Evolutionary conservation across 2,888 invertebrate genomes (phyloP), one percentile per base, ranked within the genome.

Genomic region (Polia nebulosa): DNA sequence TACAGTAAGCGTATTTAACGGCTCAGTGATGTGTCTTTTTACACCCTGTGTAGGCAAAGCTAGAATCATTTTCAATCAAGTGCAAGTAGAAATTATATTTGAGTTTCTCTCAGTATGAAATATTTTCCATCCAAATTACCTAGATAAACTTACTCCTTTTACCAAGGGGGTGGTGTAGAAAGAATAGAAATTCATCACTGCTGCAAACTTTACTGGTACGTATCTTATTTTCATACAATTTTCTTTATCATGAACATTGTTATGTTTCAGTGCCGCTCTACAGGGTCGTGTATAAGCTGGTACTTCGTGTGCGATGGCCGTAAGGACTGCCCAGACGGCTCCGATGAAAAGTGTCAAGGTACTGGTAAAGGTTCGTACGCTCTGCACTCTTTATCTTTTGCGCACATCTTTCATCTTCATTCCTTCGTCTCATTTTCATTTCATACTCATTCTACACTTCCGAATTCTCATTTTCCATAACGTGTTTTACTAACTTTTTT

Each of bases 291-390:
- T 91, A 98, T 99, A 88, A 98, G 98, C 85, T 98, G 98, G 98
- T 98, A 98, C 96, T 98, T 98, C 92, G 98, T 99, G 6, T 99
- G 99, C 91, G 98, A 99, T 90, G 97, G 98, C 13, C 97, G 98
- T 78, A 96, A 97, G 76, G 98, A 99, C 89, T 99, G 99, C 88
- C 96, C 96, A 11, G 98, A 98, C 87, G 98, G 98, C 25, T 98
- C 98, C 0, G 99, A 99, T 89, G 99, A 99, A 92, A 97, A 97
- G 87, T 98, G 98, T 89, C 95, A 96, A 85, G 96, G 96, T 79
- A 95, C 94, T 87, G 94, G 95, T 89, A 94, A 91, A 93, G 95
- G 95, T 92, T 90, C 88, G 85, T 91, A 88, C 49, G 88, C 87
- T 86, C 80, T 81, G 91, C 92, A 92, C 92, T 89, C 88, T 76